Base-by-base conservation (phyloP, 2,797 vertebrate genomes). In the Acanthurus tractus region DNA sequence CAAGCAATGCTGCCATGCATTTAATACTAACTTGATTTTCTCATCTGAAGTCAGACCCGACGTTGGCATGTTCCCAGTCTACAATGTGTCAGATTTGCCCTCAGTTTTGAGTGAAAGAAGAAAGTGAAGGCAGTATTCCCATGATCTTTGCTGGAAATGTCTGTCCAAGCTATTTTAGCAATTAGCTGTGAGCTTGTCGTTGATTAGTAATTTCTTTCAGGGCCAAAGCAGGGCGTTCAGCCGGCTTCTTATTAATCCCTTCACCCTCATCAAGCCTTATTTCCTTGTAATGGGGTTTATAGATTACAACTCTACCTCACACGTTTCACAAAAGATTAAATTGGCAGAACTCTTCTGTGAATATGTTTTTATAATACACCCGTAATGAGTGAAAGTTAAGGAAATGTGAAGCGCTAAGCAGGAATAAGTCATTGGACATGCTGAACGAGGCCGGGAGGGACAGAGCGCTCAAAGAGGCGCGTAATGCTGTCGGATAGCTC, bases 241-340 rank as follows among this genome's bases (percentile, higher is more conserved):
- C 62, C 56, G 72, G 45, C 74, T 85, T 85, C 88, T 88, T 46
- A 42, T 84, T 86, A 88, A 85, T 84, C 86, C 86, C 76, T 82
- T 80, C 71, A 68, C 92, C 88, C 90, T 93, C 91, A 95, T 94
- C 90, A 92, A 88, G 82, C 82, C 88, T 82, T 89, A 87, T 91
- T 94, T 90, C 63, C 82, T 23, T 9, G 88, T 95, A 95, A 95
- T 94, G 91, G 94, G 88, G 83, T 90, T 94, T 94, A 95, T 95
- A 92, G 93, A 95, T 96, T 94, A 94, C 88, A 91, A 90, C 88
- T 92, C 76, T 85, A 91, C 93, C 92, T 86, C 85, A 90, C 93
- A 93, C 88, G 81, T 92, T 90, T 81, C 92, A 91, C 92, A 94
- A 93, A 92, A 89, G 91, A 89, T 92, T 86, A 91, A 94, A 94